These are phyloP conservation scores for Enteromius unitaeniatus DNA, from an alignment of 2,797 vertebrate genomes.

Conservation along the genomic window DNA sequence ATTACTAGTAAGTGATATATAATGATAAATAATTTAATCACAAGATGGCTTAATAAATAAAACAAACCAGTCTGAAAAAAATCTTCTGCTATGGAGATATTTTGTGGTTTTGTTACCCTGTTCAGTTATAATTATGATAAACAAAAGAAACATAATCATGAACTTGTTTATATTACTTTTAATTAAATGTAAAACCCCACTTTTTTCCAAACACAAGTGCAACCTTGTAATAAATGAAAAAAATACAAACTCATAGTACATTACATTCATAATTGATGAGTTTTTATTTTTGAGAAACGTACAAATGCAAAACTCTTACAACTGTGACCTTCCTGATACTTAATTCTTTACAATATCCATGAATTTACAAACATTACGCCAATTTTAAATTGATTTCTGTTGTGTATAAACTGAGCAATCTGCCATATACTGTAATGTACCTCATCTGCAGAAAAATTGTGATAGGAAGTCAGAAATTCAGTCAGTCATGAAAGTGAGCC, in stretches of 20 bases:
- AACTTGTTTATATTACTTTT: background rate
- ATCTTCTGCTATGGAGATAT: background rate
- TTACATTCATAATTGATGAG: background rate
- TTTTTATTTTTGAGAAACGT: constrained; percentile 12
- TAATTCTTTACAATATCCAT: background rate
- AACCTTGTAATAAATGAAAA: background rate
- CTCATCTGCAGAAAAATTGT: background rate
- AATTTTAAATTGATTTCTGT: background rate
- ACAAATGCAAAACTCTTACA: constrained; percentile 10
- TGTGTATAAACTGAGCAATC: background rate
- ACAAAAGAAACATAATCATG: background rate
- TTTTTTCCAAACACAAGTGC: background rate
- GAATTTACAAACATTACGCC: constrained; percentile 22
- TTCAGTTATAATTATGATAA: background rate
- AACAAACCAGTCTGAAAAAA: background rate
- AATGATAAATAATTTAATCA: background rate
- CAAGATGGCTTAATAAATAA: background rate
- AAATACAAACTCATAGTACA: background rate
- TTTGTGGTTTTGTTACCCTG: background rate
- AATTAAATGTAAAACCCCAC: background rate
- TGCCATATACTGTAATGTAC: background rate
- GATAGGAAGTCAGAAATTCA: background rate
- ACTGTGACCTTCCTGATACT: background rate
- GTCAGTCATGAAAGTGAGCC: background rate
- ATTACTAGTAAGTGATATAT: background rate